Percentiles rank a stretch among this genome's conserved stretches.
Evolutionary conservation across 2,113 vertebrate genomes (phyloP).

Genomic region (Hystrix brachyura): DNA sequence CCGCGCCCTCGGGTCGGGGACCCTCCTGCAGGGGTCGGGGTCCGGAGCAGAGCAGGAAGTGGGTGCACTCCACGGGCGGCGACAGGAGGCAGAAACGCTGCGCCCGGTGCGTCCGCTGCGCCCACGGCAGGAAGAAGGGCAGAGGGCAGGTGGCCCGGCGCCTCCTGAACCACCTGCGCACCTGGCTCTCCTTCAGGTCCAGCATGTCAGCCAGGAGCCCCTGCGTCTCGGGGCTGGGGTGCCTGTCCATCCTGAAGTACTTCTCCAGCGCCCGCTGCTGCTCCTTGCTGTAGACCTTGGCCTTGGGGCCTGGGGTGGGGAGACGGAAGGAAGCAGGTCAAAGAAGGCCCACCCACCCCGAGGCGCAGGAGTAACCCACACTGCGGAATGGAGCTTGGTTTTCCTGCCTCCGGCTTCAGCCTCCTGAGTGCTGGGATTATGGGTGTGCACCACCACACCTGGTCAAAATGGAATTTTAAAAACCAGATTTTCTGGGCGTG

Average conservation of each 20-base stretch:
- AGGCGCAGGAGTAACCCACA: fast-evolving
- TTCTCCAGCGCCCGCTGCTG: neutral
- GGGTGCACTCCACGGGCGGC: neutral
- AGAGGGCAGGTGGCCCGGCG: neutral
- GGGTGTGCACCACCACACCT: fast-evolving
- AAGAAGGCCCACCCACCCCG: neutral
- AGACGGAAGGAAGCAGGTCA: neutral
- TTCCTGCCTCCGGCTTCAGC: neutral
- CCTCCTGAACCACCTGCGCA: neutral
- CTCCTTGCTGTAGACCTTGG: neutral
- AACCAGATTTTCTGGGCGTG: neutral
- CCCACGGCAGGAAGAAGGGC: no score
- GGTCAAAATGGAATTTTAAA: neutral
- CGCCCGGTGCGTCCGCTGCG: neutral
- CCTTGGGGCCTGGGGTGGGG: neutral
- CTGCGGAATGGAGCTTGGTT: neutral
- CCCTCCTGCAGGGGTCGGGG: neutral
- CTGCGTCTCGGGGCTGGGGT: fast-evolving
- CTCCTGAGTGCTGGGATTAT: neutral
- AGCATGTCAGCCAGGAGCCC: neutral
- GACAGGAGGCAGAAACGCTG: neutral
- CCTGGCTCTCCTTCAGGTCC: neutral
- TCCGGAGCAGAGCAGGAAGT: neutral
- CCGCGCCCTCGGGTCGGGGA: neutral
- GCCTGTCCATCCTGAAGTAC: neutral